These are phyloP conservation scores for Bubalus kerabau DNA, from an alignment of 2,113 vertebrate genomes.

Conservation along the genomic window DNA sequence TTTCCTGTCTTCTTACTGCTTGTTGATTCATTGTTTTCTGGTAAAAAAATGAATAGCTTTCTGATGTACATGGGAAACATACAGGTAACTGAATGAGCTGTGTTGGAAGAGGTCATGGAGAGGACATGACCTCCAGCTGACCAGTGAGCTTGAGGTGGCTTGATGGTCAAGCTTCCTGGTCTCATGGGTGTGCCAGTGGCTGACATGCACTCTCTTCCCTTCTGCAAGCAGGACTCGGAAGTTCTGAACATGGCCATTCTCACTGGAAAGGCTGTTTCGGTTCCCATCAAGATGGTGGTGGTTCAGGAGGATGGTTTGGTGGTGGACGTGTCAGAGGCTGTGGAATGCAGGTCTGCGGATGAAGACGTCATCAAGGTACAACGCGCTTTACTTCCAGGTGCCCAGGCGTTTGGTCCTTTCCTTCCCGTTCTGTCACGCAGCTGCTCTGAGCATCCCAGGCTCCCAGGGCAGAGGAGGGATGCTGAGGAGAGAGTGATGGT, in stretches of 20 bases:
- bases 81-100: not conserved
- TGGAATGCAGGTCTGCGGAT: conserved; percentile 79
- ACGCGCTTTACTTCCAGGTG: accelerated
- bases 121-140: not conserved
- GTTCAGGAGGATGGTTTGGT: conserved; percentile 79
- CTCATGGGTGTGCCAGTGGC: accelerated
- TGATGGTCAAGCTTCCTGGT: not conserved
- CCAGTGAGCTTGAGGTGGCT: not conserved
- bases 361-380: conserved; percentile 82
- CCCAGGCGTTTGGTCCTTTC: not conserved
- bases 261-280: conserved; percentile 71
- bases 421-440: not conserved
- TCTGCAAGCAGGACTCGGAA: conserved; percentile 63
- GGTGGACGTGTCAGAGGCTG: conserved; percentile 66
- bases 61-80: not conserved
- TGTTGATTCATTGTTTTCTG: not conserved
- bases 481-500: not conserved
- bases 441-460: too few species aligned
- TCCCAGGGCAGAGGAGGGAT: not conserved
- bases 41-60: not conserved
- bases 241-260: conserved; percentile 82
- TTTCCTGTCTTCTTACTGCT: not conserved
- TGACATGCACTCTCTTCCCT: not conserved
- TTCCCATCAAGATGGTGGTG: conserved; percentile 78
- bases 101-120: not conserved